A percentile compares a stretch with the other conserved stretches of the same genome.
phyloP scores from a whole-genome alignment of 2,797 vertebrate genomes.

The Danio kyathit region DNA sequence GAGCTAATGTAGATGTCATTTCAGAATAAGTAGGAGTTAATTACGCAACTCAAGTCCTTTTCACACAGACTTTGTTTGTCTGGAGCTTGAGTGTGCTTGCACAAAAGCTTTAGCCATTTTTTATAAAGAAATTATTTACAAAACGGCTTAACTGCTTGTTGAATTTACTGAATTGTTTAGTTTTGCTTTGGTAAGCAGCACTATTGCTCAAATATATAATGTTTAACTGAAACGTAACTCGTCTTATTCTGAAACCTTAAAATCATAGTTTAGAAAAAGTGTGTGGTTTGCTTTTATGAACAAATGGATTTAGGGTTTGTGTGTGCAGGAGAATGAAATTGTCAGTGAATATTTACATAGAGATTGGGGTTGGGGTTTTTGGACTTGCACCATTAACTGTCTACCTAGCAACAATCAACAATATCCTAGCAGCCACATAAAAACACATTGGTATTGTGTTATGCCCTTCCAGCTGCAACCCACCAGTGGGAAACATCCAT shows the following conservation, averaged over 20 bases:
- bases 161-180: neutral
- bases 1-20: conserved; percentile 15
- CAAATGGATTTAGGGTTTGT: too few species aligned
- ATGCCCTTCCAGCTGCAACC: too few species aligned
- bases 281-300: neutral
- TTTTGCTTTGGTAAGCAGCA: neutral
- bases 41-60: conserved; percentile 6
- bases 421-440: neutral
- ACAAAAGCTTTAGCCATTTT: conserved; percentile 19
- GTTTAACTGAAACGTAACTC: neutral
- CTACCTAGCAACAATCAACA: neutral
- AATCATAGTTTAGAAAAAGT: neutral
- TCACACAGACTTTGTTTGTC: conserved; percentile 20
- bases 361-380: neutral
- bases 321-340: too few species aligned
- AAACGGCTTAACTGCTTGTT: neutral
- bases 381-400: too few species aligned
- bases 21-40: neutral
- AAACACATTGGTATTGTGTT: neutral
- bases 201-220: neutral
- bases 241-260: neutral
- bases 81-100: neutral
- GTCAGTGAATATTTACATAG: neutral
- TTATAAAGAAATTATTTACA: conserved; percentile 6
- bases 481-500: too few species aligned